Evolutionary conservation across 2,888 invertebrate species (phyloP).

Genomic region (Fragum sueziense): DNA sequence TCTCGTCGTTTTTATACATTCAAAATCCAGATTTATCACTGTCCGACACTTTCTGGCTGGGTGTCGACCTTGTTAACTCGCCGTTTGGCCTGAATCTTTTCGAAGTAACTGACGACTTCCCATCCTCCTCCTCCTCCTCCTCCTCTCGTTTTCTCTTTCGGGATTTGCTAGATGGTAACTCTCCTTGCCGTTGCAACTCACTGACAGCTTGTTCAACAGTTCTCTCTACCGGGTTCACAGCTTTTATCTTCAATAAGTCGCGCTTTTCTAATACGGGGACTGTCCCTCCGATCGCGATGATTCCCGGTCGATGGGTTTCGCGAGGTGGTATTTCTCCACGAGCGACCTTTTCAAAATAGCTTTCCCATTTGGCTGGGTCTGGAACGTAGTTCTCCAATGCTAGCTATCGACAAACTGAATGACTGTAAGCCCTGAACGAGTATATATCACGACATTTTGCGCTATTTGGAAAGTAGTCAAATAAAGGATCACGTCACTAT

Average conservation of each 20-base stretch:
- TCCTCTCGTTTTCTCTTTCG: background rate
- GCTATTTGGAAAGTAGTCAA: too few species aligned
- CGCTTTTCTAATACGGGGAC: background rate
- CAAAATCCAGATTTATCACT: too few species aligned
- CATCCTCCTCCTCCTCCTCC: background rate
- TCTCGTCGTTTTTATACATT: too few species aligned
- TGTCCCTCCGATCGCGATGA: background rate
- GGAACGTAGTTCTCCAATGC: background rate
- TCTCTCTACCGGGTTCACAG: conserved; percentile 4
- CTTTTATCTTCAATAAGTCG: background rate
- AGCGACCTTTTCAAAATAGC: conserved; percentile 1
- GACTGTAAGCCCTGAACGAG: too few species aligned
- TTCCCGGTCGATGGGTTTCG: background rate
- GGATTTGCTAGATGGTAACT: background rate
- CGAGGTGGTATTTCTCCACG: background rate
- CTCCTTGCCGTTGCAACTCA: conserved; percentile 2
- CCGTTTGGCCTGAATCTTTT: background rate
- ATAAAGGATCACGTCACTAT: too few species aligned
- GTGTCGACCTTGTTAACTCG: too few species aligned
- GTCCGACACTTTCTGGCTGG: too few species aligned
- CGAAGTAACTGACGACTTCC: too few species aligned
- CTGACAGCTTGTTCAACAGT: background rate
- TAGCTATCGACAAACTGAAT: too few species aligned
- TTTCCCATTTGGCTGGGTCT: background rate
- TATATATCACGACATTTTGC: too few species aligned